Base-by-base conservation (phyloP, 1,140 invertebrate genomes). In the Vollenhovia emeryi region DNA sequence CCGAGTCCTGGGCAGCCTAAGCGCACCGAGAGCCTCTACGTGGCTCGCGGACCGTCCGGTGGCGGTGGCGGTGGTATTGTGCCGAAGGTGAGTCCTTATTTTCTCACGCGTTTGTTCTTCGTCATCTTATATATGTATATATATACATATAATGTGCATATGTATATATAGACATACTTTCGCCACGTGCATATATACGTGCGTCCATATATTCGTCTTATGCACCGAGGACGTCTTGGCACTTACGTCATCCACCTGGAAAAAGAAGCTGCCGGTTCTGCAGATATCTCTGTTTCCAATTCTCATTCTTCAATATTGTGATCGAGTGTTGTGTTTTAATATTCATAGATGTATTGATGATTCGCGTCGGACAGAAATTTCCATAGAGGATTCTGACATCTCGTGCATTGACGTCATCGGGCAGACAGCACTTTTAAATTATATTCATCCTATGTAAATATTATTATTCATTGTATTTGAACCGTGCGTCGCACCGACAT, bases 1-100 rank as follows among this genome's bases (percentile, higher is more conserved):
- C 97, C 97, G 48, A 97, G 97, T 90, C 96, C 96, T 73, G 96
- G 96, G 85, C 97, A 98, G 93, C 98, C 98, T 52, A 98, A 98
- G 93, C 96, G 98, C 88, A 98, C 98, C 68, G 98, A 98, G 92
- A 98, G 98, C 94, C 95, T 97, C 64, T 97, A 96, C 92, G 95
- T 97, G 89, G 87, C 95, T 78, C 93, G 95, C 50, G 94, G 93
- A 75, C 93, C 92, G 21, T 93, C 92, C 59, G 91, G 82, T n/a
- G 93, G 91, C 18, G 90, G 91, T 3, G 92, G 90, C 52, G 89
- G 90, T 33, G 86, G 83, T 45, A 90, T 91, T 18, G 33, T 88
- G 36, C 57, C 90, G 66, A 94, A 94, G 92, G 94, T 95, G 90
- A 94, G 94, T 92, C 57, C 43, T 88, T 73, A 40, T 45, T 50